Base-by-base conservation (phyloP, 1,140 invertebrate species). In the Laodelphax striatellus region DNA sequence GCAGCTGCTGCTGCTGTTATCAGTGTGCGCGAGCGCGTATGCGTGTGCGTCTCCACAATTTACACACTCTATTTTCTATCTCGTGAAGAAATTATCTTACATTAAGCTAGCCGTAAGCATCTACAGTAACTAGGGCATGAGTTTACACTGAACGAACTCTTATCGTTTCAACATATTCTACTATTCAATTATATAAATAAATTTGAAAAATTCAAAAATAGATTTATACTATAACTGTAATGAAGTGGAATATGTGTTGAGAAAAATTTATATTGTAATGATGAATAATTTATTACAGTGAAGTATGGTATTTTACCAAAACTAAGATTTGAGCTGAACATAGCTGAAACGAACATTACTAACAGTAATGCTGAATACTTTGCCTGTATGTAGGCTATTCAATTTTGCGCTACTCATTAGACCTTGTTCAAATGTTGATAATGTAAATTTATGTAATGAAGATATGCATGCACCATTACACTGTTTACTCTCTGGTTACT, bases 301-400 rank as follows among this genome's bases (percentile, higher is more conserved):
- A 60, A 64, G 63, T 64, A 64, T 64, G 63, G 63, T 64, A 64
- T 62, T 60, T 64, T 64, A 60, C 59, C 63, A 57, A 64, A 62
- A 58, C 44, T 17, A 21, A 57, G 34, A 9, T 38, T 1, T 38
- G 34, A 38, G 34, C 34, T 28, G 34, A 38, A 38, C 24, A 28
- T 28, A 28, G 24, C 24, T 28, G 24, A 28, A 28, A 28, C 24
- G 24, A 28, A 28, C 24, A 28, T 28, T 28, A 28, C 24, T 19
- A 28, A 28, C 24, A 28, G 2, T 28, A 28, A 2, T 19, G 43
- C 31, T 38, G 28, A 43, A 43, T 52, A 58, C 42, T 63, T 31
- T 60, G 42, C 34, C 58, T 55, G 44, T 55, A 63, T 60, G 57
- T 41, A 57, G 57, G 34, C 58, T 52, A 14, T 61, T 58, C 17